Base-by-base conservation (phyloP, 2,113 vertebrate species). In the Promerops cafer region DNA sequence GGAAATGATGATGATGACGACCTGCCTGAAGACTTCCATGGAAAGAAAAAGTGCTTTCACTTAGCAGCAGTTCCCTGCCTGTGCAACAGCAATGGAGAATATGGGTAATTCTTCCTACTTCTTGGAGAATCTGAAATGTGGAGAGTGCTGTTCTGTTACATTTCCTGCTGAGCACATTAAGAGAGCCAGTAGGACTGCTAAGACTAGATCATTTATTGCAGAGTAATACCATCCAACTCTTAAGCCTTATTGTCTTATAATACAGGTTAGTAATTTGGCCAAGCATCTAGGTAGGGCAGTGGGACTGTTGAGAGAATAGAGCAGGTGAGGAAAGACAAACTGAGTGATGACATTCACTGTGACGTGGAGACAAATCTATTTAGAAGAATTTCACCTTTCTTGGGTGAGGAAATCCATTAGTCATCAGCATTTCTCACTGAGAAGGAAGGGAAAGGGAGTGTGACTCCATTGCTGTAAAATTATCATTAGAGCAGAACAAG, bases 401-500 rank as follows among this genome's bases (percentile, higher is more conserved):
- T 20, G 45, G 56, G 42, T 63, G 39, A 95, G 84, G 89, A 96
- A 88, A 91, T 64, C 71, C 39, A 59, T 87, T 80, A 96, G 81
- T 95, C 91, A 95, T 75, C 57, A 81, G 68, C 71, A 91, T 75
- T 69, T 86, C 27, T 53, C 83, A 80, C 54, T 37, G 50, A 61
- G 71, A 90, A 93, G 59, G 71, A 95, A 96, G 20, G 42, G 85
- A 72, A 95, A 85, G 49, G 42, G 82, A 87, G 42, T 49, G 75
- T 63, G 66, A 96, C 53, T 95, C 79, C 74, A 88, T 24, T 91
- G 78, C 50, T 88, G 22, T 83, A 74, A 93, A 94, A 96, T 74
- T 12, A 65, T 39, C 65, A 70, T 63, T 80, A 66, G 47, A 71
- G 79, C 75, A 96, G 68, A 94, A 78, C 59, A 66, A 77, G 37